phyloP scores from a whole-genome alignment of 2,797 vertebrate species.

The Holocentrus rufus region DNA sequence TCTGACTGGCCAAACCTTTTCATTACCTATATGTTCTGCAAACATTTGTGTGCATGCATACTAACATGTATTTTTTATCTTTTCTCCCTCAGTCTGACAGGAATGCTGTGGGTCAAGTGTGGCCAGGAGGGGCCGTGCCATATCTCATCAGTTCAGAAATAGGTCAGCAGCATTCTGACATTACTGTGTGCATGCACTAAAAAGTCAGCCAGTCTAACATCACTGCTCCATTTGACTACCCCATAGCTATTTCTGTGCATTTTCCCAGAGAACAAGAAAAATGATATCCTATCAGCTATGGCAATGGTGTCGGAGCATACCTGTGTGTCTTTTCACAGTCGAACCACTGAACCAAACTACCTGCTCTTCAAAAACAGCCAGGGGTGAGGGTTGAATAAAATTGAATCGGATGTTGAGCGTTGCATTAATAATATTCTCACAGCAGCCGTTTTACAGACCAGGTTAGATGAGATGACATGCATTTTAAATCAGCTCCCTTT shows the following conservation, averaged over 20 bases:
- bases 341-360: constrained; percentile 56
- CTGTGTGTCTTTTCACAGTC: constrained; percentile 67
- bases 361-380: constrained; percentile 39
- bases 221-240: not conserved
- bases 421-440: not conserved
- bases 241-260: not conserved
- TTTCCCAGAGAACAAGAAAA: constrained; percentile 26
- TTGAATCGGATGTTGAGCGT: not conserved
- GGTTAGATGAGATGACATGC: not conserved
- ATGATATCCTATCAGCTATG: constrained; percentile 53
- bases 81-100: constrained; percentile 42
- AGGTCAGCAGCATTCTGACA: constrained; percentile 38
- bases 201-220: not conserved
- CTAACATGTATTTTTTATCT: too few relatives aligned
- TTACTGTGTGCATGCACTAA: not conserved
- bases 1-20: too few relatives aligned
- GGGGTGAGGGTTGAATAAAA: constrained; percentile 50
- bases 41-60: too few relatives aligned
- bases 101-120: constrained; percentile 32
- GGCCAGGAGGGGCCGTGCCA: constrained; percentile 49
- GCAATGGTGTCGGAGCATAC: constrained; percentile 63
- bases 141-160: constrained; percentile 52
- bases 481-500: not conserved
- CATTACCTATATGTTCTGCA: too few relatives aligned
- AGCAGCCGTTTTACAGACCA: not conserved